Conservation (phyloP, 2,113 vertebrate species). For the Apodemus sylvaticus region DNA sequence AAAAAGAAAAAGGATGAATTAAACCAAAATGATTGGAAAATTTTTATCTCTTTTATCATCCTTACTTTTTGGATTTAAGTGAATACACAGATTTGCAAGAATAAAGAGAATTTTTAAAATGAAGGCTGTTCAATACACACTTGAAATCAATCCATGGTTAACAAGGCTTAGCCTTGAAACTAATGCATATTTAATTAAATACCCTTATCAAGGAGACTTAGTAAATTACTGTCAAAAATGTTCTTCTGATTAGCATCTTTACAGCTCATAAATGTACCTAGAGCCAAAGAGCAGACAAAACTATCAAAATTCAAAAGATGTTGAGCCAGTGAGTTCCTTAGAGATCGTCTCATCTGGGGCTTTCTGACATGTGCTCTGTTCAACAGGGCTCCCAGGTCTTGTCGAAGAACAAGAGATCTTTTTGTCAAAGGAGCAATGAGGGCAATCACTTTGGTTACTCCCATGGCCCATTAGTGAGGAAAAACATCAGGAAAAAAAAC, state of each 20-base stretch:
- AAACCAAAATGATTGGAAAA: background rate
- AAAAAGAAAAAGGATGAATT: background rate
- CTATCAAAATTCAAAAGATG: constrained; percentile 48
- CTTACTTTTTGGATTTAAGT: background rate
- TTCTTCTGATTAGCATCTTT: constrained; percentile 55
- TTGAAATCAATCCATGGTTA: constrained; percentile 63
- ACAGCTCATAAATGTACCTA: constrained; percentile 22
- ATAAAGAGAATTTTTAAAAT: background rate
- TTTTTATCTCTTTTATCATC: background rate
- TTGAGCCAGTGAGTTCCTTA: background rate
- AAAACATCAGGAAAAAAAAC: background rate
- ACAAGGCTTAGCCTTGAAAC: constrained; percentile 61
- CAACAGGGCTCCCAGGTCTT: background rate
- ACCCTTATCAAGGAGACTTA: constrained; percentile 71
- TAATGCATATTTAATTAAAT: constrained; percentile 76
- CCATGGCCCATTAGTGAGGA: background rate
- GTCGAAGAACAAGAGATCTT: constrained; percentile 31
- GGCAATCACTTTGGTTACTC: background rate
- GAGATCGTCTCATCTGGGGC: background rate
- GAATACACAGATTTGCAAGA: background rate
- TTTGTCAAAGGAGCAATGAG: constrained; percentile 17
- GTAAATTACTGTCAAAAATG: constrained; percentile 69
- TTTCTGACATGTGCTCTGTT: constrained; percentile 11
- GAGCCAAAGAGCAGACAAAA: constrained; percentile 43
- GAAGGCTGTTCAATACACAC: background rate